These are phyloP conservation scores for Sphaerodactylus townsendi DNA, from an alignment of 2,113 vertebrate species.

Conservation along the genomic window DNA sequence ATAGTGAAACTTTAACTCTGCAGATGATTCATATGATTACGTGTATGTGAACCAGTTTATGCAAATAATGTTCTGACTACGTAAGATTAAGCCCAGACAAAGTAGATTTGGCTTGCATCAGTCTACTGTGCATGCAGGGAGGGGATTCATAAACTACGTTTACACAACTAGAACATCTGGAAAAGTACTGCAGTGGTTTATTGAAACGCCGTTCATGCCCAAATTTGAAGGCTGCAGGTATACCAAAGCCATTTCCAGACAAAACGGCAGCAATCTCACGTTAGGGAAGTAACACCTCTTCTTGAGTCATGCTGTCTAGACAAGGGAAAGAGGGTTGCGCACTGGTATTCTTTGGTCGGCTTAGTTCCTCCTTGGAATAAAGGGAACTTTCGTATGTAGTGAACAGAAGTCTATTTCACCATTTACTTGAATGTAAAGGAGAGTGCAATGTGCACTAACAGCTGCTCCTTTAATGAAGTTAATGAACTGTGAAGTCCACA, in stretches of 20 bases:
- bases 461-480: too few species aligned
- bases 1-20: conserved; percentile 79
- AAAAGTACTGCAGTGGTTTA: conserved; percentile 74
- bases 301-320: neutral
- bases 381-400: neutral
- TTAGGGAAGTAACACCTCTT: conserved; percentile 21
- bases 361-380: neutral
- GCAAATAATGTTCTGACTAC: conserved; percentile 75
- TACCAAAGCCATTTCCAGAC: conserved; percentile 65
- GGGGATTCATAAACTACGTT: conserved; percentile 75
- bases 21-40: conserved; percentile 80
- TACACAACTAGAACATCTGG: conserved; percentile 79
- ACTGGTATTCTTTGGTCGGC: too few species aligned
- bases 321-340: neutral
- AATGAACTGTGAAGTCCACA: too few species aligned
- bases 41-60: conserved; percentile 74
- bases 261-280: conserved; percentile 20
- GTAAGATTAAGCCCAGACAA: conserved; percentile 66
- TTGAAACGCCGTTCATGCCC: conserved; percentile 71
- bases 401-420: neutral
- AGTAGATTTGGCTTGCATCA: conserved; percentile 70
- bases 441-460: neutral
- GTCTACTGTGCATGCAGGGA: conserved; percentile 59
- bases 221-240: conserved; percentile 73
- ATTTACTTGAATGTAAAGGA: neutral